Base-by-base conservation (phyloP, 2,888 invertebrate species). In the Phyllotreta cruciferae region DNA sequence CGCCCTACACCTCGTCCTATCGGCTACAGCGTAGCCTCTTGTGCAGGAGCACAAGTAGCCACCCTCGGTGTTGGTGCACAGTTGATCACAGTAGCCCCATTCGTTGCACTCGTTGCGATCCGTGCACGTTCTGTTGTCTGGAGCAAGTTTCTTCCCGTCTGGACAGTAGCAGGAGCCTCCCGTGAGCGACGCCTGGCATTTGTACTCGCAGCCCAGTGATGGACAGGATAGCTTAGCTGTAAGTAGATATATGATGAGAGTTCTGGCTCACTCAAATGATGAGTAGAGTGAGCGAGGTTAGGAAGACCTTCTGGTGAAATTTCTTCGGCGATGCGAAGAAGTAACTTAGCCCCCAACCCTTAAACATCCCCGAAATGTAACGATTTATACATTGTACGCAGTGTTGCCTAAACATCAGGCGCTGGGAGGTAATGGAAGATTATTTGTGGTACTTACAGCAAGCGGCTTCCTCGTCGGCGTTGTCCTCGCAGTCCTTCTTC, bases 61-160 rank as follows among this genome's bases (percentile, higher is more conserved):
- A 42, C 91, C 96, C 0, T 90, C 90, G 0, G 90, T 90, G 80
- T 98, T 98, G 63, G 88, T 87, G 80, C 99, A 99, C 36, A 91
- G 84, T 81, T 99, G 99, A 78, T 98, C 96, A 81, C 98, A 99
- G 81, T 87, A 93, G 42, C 94, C 94, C 94, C 94, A 95, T 81
- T 94, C 93, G 49, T 84, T 80, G 81, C 95, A 95, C 81, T 98
- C 98, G 82, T 98, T 90, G 71, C 93, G 87, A 83, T 99, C 98
- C 39, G 88, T 85, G 80, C 98, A 98, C 3, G 92, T 92, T 71
- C 90, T 86, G 77, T 94, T 93, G 78, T 94, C 92, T 4, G 90
- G 82, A 0, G 92, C 87, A n/a, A 98, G 85, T 73, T 89, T 85
- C 75, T 92, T 90, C 0, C 98, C 98, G 24, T 89, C 86, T 0